phyloP scores from a whole-genome alignment of 1,140 invertebrate species.

The Babylonia areolata region DNA sequence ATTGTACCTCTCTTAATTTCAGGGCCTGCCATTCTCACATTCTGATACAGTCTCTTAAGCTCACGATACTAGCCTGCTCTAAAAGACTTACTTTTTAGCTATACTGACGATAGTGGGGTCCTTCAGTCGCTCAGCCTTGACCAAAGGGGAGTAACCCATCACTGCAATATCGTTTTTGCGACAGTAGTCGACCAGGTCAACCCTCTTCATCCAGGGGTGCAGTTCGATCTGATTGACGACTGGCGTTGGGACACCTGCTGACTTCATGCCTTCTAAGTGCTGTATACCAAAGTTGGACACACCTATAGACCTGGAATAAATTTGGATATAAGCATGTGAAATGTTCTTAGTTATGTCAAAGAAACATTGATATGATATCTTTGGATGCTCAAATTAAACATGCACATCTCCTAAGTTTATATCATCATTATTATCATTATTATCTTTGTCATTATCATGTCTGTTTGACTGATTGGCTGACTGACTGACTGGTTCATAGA shows the following conservation, averaged over 20 bases:
- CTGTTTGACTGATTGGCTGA: too few species aligned
- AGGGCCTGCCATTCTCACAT: too few species aligned
- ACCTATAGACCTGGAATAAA: slow-evolving; percentile 62
- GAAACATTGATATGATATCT: too few species aligned
- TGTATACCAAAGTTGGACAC: slow-evolving; percentile 70
- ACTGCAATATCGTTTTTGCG: slow-evolving; percentile 58
- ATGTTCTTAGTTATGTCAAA: too few species aligned
- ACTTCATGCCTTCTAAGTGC: slow-evolving; percentile 61
- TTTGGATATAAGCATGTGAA: not conserved
- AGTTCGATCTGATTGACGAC: slow-evolving; percentile 71
- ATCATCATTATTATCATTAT: too few species aligned
- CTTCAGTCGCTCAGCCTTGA: slow-evolving; percentile 53
- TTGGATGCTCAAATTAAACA: too few species aligned
- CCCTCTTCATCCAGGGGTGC: slow-evolving; percentile 62
- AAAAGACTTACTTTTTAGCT: slow-evolving; percentile 57
- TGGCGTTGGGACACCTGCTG: slow-evolving; percentile 59
- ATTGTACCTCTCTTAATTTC: too few species aligned
- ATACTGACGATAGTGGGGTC: slow-evolving; percentile 53
- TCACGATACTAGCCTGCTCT: too few species aligned
- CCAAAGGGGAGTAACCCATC: slow-evolving; percentile 69
- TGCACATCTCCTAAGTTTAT: too few species aligned
- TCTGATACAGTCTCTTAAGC: too few species aligned
- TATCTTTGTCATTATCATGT: too few species aligned
- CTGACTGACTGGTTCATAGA: too few species aligned
- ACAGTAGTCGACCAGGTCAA: slow-evolving; percentile 64